Evolutionary conservation across 2,888 invertebrate genomes (phyloP).

Genomic region (Sicus ferrugineus): DNA sequence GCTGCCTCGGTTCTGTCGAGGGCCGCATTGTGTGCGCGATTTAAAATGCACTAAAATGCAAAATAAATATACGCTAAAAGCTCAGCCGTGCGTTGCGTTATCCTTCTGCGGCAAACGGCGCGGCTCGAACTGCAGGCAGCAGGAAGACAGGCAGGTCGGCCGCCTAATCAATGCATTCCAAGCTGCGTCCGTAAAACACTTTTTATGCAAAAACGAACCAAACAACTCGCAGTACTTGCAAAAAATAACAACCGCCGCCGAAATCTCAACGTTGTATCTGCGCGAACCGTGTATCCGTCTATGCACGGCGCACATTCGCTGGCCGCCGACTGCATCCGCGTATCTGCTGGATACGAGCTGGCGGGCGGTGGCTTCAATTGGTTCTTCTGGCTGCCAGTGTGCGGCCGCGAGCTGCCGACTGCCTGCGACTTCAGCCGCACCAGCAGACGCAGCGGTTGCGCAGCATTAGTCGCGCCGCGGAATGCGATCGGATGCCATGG

Average conservation of each 20-base stretch:
- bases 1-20: too few relatives aligned
- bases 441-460: too few relatives aligned
- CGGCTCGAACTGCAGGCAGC: not conserved
- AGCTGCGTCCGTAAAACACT: too few relatives aligned
- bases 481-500: too few relatives aligned
- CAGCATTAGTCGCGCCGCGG: too few relatives aligned
- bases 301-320: not conserved
- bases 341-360: constrained; percentile 3
- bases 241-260: not conserved
- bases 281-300: not conserved
- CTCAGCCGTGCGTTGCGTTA: constrained; percentile 19
- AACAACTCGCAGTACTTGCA: too few relatives aligned
- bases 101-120: constrained; percentile 20
- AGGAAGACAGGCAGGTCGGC: not conserved
- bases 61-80: constrained; percentile 29
- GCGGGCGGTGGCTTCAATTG: constrained; percentile 24
- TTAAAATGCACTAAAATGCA: constrained; percentile 33
- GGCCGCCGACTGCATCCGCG: constrained; percentile 3
- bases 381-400: too few relatives aligned
- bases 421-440: too few relatives aligned
- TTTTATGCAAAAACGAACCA: too few relatives aligned
- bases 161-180: constrained; percentile 29
- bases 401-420: too few relatives aligned
- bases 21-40: constrained; percentile 10
- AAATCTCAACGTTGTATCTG: constrained; percentile 16